Evolutionary conservation across 2,888 invertebrate genomes (phyloP), one percentile per base, ranked within the genome.

Genomic region (Hirudinaria manillensis): DNA sequence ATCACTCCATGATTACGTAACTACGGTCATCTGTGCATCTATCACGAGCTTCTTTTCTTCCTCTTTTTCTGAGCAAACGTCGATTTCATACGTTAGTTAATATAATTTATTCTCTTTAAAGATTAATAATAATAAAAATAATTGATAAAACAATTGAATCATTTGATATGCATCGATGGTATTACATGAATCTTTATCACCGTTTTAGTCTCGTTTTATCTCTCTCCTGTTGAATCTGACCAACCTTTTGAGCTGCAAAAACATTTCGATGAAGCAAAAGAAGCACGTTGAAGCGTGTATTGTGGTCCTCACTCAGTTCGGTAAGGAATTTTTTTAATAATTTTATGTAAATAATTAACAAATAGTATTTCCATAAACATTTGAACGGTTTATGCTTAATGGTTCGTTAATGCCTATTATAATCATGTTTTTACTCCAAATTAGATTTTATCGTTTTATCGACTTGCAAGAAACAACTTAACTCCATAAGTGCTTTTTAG

Each of bases 251-350:
- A 36, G 36, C 4, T 36, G 73, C 45, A 61, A 38, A 24, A 2
- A 65, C 29, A 4, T 73, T 16, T 61, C 29, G n/a, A 34, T 73
- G 61, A 65, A 56, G 10, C 36, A 73, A 19, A 73, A 73, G 38
- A 56, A 65, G 38, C 36, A 55, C 10, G 45, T 65, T 4, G 73
- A 73, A 34, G 32, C 32, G 13, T 53, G 65, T 38, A 36, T 73
- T 21, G 65, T 65, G 16, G 29, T 45, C 24, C 73, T 73, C 45
- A 73, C 45, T n/a, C 73, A 73, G 36, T 73, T 73, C n/a, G 73
- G 73, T 73, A 7, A 34, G 72, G 45, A 45, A 24, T 68, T 34
- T 6, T 34, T n/a, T 32, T 34, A 66, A 27, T 24, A n/a, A 32
- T 3, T 34, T 68, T 68, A 21, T 16, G 10, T 27, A 10, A 61